Conservation (phyloP, 2,113 vertebrate species). For the Pampusana beccarii region DNA sequence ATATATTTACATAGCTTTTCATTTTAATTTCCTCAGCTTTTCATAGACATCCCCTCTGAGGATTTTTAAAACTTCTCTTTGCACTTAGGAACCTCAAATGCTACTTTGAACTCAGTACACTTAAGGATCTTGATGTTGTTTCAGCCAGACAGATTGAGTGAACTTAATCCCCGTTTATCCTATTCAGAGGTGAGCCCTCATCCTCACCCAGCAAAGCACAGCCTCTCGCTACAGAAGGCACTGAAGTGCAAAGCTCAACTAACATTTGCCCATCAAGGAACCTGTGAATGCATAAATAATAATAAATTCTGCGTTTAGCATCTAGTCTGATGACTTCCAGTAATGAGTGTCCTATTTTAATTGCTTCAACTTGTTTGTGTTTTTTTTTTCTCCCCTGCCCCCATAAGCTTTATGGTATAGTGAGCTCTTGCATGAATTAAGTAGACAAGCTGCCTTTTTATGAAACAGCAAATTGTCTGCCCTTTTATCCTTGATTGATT, state of each 20-base stretch:
- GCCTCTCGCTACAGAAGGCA: conserved; percentile 41
- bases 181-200: conserved; percentile 60
- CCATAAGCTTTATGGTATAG: not conserved
- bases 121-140: conserved; percentile 9
- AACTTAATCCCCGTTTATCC: conserved; percentile 58
- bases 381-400: not conserved
- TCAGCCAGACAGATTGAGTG: not conserved
- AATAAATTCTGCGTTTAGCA: not conserved
- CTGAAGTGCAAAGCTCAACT: not conserved
- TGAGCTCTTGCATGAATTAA: not conserved
- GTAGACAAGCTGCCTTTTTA: not conserved
- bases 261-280: not conserved
- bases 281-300: not conserved
- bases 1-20: not conserved
- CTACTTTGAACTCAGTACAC: not conserved
- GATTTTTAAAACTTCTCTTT: conserved; percentile 36
- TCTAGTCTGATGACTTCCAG: not conserved
- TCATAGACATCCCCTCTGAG: not conserved
- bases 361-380: not conserved
- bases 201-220: conserved; percentile 59
- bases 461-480: not conserved
- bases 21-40: not conserved
- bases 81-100: not conserved
- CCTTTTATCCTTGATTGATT: conserved; percentile 21
- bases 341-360: not conserved